Conservation (phyloP, 2,888 invertebrate species). For the Cephus runcator region DNA sequence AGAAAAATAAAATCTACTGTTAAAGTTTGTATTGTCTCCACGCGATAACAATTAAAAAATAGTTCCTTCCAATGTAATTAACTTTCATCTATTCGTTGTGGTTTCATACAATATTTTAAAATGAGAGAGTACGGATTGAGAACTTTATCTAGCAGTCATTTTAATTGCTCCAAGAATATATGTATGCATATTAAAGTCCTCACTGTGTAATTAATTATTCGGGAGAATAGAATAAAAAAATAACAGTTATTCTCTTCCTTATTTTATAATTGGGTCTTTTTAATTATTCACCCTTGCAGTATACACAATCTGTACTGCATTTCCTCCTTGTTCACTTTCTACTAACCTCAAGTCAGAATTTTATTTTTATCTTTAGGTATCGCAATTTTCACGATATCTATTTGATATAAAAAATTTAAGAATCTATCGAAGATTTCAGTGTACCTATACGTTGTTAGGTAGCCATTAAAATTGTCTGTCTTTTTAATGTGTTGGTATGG, state of each 20-base stretch:
- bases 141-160: background rate
- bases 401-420: background rate
- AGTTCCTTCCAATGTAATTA: background rate
- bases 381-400: background rate
- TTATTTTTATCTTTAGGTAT: background rate
- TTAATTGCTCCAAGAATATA: background rate
- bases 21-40: background rate
- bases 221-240: background rate
- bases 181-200: background rate
- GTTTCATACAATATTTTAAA: background rate
- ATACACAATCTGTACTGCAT: background rate
- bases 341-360: background rate
- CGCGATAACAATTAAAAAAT: background rate
- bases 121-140: background rate
- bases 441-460: background rate
- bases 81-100: background rate
- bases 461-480: background rate
- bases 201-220: background rate
- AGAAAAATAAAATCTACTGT: too few relatives aligned
- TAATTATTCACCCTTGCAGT: background rate
- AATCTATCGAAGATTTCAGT: background rate
- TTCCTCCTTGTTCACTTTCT: background rate
- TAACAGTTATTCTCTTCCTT: background rate
- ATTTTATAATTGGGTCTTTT: background rate
- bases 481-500: background rate